Evolutionary conservation across 2,888 invertebrate genomes (phyloP).

Genomic region (Troides helena): DNA sequence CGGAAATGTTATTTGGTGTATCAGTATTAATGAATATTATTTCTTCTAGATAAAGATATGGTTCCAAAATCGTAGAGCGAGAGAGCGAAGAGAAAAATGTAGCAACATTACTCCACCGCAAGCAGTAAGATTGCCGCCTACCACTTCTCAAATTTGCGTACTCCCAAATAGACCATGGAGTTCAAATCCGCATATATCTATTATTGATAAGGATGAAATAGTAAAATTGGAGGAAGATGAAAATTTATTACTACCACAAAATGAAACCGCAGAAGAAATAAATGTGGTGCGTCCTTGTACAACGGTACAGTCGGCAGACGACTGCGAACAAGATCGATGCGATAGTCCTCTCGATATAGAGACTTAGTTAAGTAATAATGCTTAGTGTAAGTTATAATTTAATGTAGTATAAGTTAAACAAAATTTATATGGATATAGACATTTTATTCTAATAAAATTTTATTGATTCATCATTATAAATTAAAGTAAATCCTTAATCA

Average conservation of each 20-base stretch:
- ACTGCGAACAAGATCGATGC: conserved; percentile 40
- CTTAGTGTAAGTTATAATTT: too few species aligned
- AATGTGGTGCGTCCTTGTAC: conserved; percentile 31
- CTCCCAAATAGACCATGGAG: conserved; percentile 13
- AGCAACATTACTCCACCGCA: conserved; percentile 56
- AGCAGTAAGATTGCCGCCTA: conserved; percentile 59
- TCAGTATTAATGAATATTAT: conserved; percentile 25
- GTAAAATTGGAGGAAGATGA: background rate
- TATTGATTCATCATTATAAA: too few species aligned
- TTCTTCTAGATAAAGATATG: conserved; percentile 82
- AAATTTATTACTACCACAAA: background rate
- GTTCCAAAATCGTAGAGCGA: conserved; percentile 90
- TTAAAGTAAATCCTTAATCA: too few species aligned
- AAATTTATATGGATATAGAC: too few species aligned
- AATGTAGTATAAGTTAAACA: too few species aligned
- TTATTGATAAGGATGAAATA: background rate
- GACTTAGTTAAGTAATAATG: conserved; percentile 31
- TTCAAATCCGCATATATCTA: background rate
- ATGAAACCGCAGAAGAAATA: conserved; percentile 3
- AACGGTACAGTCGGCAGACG: conserved; percentile 36
- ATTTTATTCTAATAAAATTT: too few species aligned
- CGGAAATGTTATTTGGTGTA: too few species aligned
- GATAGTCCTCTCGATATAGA: conserved; percentile 64
- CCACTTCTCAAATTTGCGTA: conserved; percentile 34
- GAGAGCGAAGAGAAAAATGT: conserved; percentile 84